phyloP scores from a whole-genome alignment of 2,888 invertebrate genomes.

The Pristionchus fissidentatus region DNA sequence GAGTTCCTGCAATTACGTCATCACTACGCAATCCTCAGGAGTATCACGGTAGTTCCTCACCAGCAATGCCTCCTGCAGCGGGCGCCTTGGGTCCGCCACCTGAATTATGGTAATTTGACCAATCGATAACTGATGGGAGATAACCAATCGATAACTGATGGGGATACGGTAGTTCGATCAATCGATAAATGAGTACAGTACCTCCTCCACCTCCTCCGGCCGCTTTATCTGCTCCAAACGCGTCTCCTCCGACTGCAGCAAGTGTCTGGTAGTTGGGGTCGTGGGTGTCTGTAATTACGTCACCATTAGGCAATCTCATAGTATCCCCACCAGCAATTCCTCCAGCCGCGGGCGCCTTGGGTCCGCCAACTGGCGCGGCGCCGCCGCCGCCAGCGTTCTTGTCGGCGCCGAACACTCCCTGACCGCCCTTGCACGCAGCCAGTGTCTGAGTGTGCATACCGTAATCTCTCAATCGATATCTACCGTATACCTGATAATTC shows the following conservation, averaged over 20 bases:
- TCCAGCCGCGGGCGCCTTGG: slow-evolving; percentile 24
- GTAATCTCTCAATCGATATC: neutral
- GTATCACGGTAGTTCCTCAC: too few species aligned
- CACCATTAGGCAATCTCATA: too few species aligned
- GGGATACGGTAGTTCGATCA: too few species aligned
- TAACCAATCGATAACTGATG: too few species aligned
- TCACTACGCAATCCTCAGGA: too few species aligned
- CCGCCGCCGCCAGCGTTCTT: neutral
- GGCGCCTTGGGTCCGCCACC: slow-evolving; percentile 4
- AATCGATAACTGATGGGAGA: too few species aligned
- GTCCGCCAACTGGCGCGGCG: neutral
- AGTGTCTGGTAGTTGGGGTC: slow-evolving; percentile 1
- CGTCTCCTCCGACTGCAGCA: neutral
- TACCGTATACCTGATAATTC: slow-evolving; percentile 9
- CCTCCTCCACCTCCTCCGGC: neutral
- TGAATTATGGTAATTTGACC: too few species aligned
- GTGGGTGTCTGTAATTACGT: neutral
- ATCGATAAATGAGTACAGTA: too few species aligned
- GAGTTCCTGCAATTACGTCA: too few species aligned
- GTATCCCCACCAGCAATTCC: too few species aligned
- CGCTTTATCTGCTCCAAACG: neutral
- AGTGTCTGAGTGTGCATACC: neutral
- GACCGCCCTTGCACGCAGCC: neutral
- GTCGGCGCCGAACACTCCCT: neutral
- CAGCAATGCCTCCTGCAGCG: slow-evolving; percentile 22